A percentile compares a stretch with the other conserved stretches of the same genome.
Evolutionary conservation across 2,113 vertebrate species (phyloP).

Genomic region (Nothobranchius kuhntae): DNA sequence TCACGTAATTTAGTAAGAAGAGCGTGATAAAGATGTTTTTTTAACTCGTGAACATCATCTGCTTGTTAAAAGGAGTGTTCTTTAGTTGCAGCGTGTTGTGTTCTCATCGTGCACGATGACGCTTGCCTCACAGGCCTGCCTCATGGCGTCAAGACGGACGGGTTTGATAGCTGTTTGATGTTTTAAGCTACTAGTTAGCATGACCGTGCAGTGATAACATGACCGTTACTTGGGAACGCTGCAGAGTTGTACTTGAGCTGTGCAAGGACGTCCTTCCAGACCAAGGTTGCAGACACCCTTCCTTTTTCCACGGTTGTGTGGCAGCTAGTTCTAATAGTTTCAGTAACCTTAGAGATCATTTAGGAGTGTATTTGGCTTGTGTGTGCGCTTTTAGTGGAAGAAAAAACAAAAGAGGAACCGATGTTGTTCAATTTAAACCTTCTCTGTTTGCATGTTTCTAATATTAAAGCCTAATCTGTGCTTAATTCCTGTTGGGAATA

Average conservation of each 20-base stretch:
- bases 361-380: conserved; percentile 1
- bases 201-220: conserved; percentile 46
- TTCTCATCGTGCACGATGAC: conserved; percentile 41
- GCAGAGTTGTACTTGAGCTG: conserved; percentile 36
- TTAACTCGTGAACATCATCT: neutral
- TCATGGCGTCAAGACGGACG: conserved; percentile 53
- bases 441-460: neutral
- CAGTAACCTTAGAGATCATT: neutral
- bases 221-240: conserved; percentile 1
- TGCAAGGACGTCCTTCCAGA: conserved; percentile 29
- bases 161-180: conserved; percentile 60
- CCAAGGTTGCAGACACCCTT: conserved; percentile 4
- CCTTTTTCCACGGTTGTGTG: neutral
- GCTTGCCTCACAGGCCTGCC: conserved; percentile 68
- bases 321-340: conserved; percentile 7
- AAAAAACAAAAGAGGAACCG: conserved; percentile 19
- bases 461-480: too few species aligned
- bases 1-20: too few species aligned
- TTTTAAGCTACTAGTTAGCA: conserved; percentile 21
- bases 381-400: conserved; percentile 8
- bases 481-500: neutral
- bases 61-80: neutral
- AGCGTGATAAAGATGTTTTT: conserved; percentile 1
- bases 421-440: conserved; percentile 31
- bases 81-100: neutral